Evolutionary conservation across 2,888 invertebrate species (phyloP).

Genomic region (Tetragonisca angustula): DNA sequence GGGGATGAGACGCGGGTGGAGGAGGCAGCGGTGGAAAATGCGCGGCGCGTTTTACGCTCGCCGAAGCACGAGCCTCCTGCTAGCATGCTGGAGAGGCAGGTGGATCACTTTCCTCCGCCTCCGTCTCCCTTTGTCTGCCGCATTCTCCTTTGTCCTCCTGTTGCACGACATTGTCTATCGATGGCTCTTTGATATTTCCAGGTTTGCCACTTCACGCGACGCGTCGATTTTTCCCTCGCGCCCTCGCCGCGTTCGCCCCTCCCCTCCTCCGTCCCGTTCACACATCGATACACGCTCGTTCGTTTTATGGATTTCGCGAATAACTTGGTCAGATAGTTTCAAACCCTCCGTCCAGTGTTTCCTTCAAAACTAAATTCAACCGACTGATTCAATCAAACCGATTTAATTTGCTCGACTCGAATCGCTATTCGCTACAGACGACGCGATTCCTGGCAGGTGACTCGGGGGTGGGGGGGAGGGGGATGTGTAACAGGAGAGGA

Average conservation of each 20-base stretch:
- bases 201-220: slow-evolving; percentile 41
- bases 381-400: background rate
- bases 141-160: slow-evolving; percentile 37
- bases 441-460: background rate
- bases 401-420: background rate
- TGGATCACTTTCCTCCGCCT: slow-evolving; percentile 66
- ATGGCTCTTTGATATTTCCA: slow-evolving; percentile 66
- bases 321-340: background rate
- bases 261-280: background rate
- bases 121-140: slow-evolving; percentile 59
- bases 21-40: slow-evolving; percentile 73
- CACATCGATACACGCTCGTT: background rate
- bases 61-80: slow-evolving; percentile 64
- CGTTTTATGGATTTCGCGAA: background rate
- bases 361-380: too few species aligned
- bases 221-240: background rate
- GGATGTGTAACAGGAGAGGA: slow-evolving; percentile 4
- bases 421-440: background rate
- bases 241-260: background rate
- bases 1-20: too few species aligned
- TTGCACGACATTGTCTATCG: slow-evolving; percentile 64
- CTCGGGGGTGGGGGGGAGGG: background rate
- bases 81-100: slow-evolving; percentile 58
- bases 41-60: slow-evolving; percentile 79
- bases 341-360: too few species aligned